Conservation (phyloP, 2,888 invertebrate genomes). For the Synanthedon myopaeformis region DNA sequence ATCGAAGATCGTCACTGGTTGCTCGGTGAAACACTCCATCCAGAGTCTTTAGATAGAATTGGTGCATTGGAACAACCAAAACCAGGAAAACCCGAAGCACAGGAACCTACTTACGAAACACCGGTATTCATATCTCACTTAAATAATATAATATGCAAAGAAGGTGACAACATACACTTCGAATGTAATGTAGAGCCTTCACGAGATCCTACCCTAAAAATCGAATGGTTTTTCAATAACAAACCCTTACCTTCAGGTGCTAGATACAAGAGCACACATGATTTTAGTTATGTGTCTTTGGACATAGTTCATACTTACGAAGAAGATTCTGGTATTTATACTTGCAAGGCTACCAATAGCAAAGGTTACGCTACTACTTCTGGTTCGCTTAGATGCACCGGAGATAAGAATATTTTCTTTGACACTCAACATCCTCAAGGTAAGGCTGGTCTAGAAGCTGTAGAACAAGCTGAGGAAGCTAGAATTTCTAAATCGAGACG, state of each 20-base stretch:
- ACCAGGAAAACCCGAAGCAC: conserved; percentile 73
- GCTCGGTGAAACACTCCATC: conserved; percentile 87
- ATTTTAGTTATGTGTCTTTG: conserved; percentile 95
- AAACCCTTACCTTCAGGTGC: conserved; percentile 89
- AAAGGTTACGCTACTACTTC: conserved; percentile 92
- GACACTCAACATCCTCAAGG: conserved; percentile 98
- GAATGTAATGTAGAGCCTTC: conserved; percentile 94
- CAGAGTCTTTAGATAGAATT: conserved; percentile 88
- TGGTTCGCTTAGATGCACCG: conserved; percentile 86
- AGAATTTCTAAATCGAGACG: conserved; percentile 79
- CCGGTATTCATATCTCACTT: conserved; percentile 92
- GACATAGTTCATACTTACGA: conserved; percentile 89
- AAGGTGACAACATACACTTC: conserved; percentile 90
- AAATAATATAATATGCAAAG: conserved; percentile 89
- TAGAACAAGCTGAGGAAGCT: conserved; percentile 90
- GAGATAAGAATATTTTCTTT: conserved; percentile 81
- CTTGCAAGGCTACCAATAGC: conserved; percentile 89
- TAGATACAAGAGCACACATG: conserved; percentile 91
- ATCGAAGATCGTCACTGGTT: conserved; percentile 91
- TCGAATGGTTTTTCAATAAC: conserved; percentile 97
- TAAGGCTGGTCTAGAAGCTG: conserved; percentile 87
- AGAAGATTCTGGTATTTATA: conserved; percentile 93
- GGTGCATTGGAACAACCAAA: conserved; percentile 87
- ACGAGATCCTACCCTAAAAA: conserved; percentile 88
- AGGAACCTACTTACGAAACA: conserved; percentile 84